phyloP scores from a whole-genome alignment of 2,888 invertebrate species.

The Epinotia ramella region DNA sequence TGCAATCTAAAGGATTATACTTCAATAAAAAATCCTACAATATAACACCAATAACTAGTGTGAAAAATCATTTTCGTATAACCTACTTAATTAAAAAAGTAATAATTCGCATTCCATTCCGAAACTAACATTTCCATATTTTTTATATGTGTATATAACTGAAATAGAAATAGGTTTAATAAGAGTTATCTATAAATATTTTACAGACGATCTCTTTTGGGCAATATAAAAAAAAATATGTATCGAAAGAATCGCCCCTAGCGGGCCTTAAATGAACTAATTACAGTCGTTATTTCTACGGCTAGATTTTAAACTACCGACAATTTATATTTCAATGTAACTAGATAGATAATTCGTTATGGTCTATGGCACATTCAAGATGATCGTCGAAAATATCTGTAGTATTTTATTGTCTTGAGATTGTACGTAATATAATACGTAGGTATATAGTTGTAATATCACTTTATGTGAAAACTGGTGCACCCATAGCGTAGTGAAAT shows the following conservation, averaged over 20 bases:
- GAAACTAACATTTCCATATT: constrained; percentile 63
- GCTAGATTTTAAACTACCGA: constrained; percentile 3
- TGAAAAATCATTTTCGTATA: not conserved
- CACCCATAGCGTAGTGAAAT: constrained; percentile 52
- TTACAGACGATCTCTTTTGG: constrained; percentile 34
- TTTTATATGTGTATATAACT: constrained; percentile 66
- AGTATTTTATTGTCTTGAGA: constrained; percentile 42
- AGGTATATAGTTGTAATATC: constrained; percentile 51
- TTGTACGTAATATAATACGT: constrained; percentile 38
- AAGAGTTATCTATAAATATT: constrained; percentile 35
- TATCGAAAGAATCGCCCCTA: not conserved
- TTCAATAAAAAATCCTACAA: not conserved
- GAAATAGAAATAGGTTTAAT: constrained; percentile 52
- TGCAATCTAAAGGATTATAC: not conserved
- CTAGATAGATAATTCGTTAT: not conserved
- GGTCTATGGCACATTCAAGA: not conserved
- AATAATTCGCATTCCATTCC: constrained; percentile 43
- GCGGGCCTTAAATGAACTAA: not conserved
- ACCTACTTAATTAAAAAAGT: too few species aligned
- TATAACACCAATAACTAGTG: not conserved
- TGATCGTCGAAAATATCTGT: constrained; percentile 30
- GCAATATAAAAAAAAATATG: not conserved
- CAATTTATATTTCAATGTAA: not conserved
- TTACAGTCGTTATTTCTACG: not conserved
- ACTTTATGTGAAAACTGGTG: constrained; percentile 62